Percentiles rank a stretch among this genome's conserved stretches.
phyloP scores from a whole-genome alignment of 2,888 invertebrate species.

The Tenthredo distinguenda region DNA sequence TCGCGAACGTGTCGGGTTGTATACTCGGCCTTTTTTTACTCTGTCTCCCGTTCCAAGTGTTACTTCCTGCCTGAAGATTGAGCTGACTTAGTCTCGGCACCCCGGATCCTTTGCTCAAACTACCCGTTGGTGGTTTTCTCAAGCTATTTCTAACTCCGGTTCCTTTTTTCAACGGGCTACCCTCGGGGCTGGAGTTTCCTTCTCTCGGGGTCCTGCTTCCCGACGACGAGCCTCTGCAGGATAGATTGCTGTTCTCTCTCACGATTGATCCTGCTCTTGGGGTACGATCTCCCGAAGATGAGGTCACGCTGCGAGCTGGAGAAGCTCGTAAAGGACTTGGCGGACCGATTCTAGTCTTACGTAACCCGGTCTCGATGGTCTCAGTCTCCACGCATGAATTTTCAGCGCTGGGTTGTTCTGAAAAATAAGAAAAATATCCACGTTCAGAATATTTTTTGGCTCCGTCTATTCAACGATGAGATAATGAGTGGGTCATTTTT shows the following conservation, averaged over 20 bases:
- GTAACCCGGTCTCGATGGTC: constrained; percentile 84
- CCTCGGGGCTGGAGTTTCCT: constrained; percentile 71
- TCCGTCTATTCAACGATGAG: not conserved
- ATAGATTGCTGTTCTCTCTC: constrained; percentile 72
- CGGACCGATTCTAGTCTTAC: constrained; percentile 81
- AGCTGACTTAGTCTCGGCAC: constrained; percentile 64
- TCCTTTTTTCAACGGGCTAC: constrained; percentile 83
- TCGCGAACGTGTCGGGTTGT: constrained; percentile 83
- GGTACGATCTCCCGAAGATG: constrained; percentile 68
- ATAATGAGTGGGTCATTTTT: not conserved
- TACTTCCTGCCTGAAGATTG: constrained; percentile 81
- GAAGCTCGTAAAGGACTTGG: constrained; percentile 68
- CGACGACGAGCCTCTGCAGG: constrained; percentile 65
- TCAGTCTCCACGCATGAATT: constrained; percentile 74
- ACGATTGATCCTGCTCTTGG: constrained; percentile 69
- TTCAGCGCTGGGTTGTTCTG: constrained; percentile 70
- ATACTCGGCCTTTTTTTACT: constrained; percentile 78
- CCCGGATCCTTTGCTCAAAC: constrained; percentile 79
- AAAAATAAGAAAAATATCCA: constrained; percentile 56
- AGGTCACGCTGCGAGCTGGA: constrained; percentile 67
- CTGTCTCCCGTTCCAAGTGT: constrained; percentile 88
- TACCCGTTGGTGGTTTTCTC: constrained; percentile 78
- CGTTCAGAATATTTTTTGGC: not conserved
- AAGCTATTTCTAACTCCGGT: constrained; percentile 79
- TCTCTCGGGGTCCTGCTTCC: constrained; percentile 70